phyloP scores from a whole-genome alignment of 2,888 invertebrate genomes.

The Barypeithes pellucidus region DNA sequence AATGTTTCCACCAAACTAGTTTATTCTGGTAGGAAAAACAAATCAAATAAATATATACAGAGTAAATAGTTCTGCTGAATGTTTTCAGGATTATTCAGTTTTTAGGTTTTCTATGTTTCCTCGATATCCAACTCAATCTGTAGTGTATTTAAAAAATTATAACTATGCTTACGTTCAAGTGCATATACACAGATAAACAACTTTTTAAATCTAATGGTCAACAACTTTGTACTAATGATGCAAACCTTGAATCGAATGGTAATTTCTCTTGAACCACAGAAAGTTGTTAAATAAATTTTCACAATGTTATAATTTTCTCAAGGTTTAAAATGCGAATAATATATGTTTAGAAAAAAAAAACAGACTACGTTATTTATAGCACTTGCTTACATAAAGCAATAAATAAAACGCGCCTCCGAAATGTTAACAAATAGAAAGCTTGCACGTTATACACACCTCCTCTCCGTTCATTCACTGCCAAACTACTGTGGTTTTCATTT shows the following conservation, averaged over 20 bases:
- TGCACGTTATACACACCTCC: conserved; percentile 41
- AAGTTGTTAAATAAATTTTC: neutral
- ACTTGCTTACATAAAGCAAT: conserved; percentile 28
- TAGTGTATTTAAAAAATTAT: no score
- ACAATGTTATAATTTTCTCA: conserved; percentile 9
- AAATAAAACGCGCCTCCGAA: conserved; percentile 36
- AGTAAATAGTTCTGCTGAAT: no score
- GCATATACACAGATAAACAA: no score
- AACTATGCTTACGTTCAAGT: no score
- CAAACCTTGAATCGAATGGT: conserved; percentile 13
- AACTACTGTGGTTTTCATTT: conserved; percentile 31
- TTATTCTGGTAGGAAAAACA: no score
- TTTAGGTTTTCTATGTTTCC: no score
- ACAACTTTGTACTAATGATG: conserved; percentile 13
- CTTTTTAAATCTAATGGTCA: neutral
- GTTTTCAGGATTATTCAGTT: no score
- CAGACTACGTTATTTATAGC: conserved; percentile 31
- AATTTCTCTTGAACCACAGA: conserved; percentile 11
- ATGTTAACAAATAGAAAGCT: conserved; percentile 34
- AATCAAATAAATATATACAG: no score
- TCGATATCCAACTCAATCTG: no score
- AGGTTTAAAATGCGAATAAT: conserved; percentile 22
- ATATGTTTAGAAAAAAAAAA: conserved; percentile 24
- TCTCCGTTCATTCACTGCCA: conserved; percentile 34
- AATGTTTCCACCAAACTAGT: no score